A percentile compares a stretch with the other conserved stretches of the same genome.
Conservation (phyloP, 2,888 invertebrate species). For the Caenorhabditis sinica region DNA sequence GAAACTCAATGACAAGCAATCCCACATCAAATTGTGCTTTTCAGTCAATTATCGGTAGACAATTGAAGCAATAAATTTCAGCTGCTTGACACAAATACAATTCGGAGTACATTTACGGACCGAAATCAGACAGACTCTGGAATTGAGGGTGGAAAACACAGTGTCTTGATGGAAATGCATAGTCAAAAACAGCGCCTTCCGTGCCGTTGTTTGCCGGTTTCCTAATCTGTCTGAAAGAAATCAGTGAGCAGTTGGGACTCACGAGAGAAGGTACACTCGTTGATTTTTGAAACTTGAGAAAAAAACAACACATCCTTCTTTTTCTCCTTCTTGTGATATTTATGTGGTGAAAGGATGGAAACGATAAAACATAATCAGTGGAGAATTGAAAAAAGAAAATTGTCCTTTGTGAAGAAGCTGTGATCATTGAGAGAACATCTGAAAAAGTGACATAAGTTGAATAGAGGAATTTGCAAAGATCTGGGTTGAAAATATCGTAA, state of each 20-base stretch:
- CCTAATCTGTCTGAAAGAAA: conserved; percentile 54
- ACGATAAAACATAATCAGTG: conserved; percentile 26
- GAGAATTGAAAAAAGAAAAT: conserved; percentile 9
- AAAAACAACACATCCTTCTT: conserved; percentile 35
- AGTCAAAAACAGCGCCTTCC: conserved; percentile 23
- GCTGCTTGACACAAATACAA: conserved; percentile 21
- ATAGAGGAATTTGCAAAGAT: conserved; percentile 9
- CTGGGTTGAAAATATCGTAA: background rate
- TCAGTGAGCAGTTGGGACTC: conserved; percentile 49
- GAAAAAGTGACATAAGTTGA: background rate
- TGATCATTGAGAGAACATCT: conserved; percentile 30
- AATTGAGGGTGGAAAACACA: conserved; percentile 47
- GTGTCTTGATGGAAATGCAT: background rate
- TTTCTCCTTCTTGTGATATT: conserved; percentile 19
- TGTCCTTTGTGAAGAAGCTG: conserved; percentile 2
- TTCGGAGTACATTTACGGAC: conserved; percentile 31
- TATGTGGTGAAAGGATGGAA: conserved; percentile 1
- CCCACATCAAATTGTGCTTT: conserved; percentile 22
- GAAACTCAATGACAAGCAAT: conserved; percentile 22
- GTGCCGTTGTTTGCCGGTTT: conserved; percentile 16
- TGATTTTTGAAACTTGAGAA: conserved; percentile 52
- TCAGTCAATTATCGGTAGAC: conserved; percentile 15
- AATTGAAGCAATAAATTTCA: background rate
- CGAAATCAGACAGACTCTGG: conserved; percentile 7
- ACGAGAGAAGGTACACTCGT: conserved; percentile 36